phyloP scores from a whole-genome alignment of 2,888 invertebrate species.

The Timema podura region DNA sequence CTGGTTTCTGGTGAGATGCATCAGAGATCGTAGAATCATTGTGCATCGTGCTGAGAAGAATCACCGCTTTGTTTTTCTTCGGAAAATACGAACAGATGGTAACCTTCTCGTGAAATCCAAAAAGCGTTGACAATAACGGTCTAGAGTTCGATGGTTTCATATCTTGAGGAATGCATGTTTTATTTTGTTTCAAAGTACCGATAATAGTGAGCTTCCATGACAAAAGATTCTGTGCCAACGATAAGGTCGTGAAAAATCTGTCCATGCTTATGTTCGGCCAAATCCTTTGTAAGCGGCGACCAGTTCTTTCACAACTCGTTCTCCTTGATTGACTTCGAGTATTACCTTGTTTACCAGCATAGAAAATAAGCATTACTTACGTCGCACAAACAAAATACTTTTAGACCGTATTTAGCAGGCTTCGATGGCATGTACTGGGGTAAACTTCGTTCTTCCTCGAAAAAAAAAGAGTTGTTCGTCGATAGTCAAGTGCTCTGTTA shows the following conservation, averaged over 20 bases:
- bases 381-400: too few relatives aligned
- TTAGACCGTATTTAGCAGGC: conserved; percentile 1
- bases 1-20: conserved; percentile 16
- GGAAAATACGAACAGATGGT: conserved; percentile 13
- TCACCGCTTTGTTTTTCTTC: conserved; percentile 15
- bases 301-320: too few relatives aligned
- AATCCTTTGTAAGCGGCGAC: conserved; percentile 2
- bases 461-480: conserved; percentile 1
- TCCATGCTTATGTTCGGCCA: conserved; percentile 5
- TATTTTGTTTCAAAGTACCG: conserved; percentile 11
- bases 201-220: neutral
- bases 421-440: neutral
- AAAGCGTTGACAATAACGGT: conserved; percentile 9
- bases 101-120: conserved; percentile 14
- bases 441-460: neutral
- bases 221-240: neutral
- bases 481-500: neutral
- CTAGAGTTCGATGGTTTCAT: conserved; percentile 14
- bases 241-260: neutral
- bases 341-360: neutral
- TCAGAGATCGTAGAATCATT: conserved; percentile 16
- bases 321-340: conserved; percentile 3
- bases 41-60: conserved; percentile 7
- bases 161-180: conserved; percentile 12
- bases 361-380: neutral